These are phyloP conservation scores for Xyrichtys novacula DNA, from an alignment of 2,797 vertebrate species.

Conservation along the genomic window DNA sequence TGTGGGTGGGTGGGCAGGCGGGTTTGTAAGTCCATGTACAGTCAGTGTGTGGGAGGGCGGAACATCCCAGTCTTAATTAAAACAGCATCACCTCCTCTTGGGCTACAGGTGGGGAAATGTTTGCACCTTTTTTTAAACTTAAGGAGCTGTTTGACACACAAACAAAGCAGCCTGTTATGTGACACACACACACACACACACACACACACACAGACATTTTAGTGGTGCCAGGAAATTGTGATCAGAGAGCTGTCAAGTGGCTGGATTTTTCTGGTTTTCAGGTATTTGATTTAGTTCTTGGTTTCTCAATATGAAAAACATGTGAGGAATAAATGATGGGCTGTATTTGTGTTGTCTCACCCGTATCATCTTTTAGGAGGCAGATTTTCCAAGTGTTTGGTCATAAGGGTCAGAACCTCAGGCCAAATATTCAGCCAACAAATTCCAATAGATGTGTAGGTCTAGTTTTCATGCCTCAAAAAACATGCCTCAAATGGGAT, in stretches of 20 bases:
- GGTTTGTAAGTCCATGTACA: conserved; percentile 14
- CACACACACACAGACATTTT: background rate
- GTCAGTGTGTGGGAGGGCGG: conserved; percentile 33
- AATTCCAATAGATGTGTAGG: no score
- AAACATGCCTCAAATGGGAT: no score
- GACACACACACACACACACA: conserved; percentile 33
- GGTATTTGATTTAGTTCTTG: no score
- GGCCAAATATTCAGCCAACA: no score
- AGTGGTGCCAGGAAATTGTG: background rate
- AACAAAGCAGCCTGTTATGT: conserved; percentile 53
- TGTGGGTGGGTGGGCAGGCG: conserved; percentile 38
- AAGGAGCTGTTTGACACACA: conserved; percentile 60
- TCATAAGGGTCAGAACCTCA: no score
- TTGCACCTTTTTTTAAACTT: conserved; percentile 47
- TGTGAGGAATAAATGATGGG: no score
- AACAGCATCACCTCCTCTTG: conserved; percentile 45
- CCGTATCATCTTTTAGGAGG: no score
- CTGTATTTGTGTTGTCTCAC: no score
- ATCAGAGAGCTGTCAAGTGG: background rate
- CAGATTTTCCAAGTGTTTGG: no score
- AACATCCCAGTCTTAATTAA: conserved; percentile 57
- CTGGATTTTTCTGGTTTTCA: no score
- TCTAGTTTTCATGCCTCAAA: no score
- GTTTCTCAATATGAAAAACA: no score
- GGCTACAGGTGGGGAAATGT: conserved; percentile 64